These are phyloP conservation scores for Antennarius maculatus DNA, from an alignment of 2,797 vertebrate genomes.

Conservation along the genomic window DNA sequence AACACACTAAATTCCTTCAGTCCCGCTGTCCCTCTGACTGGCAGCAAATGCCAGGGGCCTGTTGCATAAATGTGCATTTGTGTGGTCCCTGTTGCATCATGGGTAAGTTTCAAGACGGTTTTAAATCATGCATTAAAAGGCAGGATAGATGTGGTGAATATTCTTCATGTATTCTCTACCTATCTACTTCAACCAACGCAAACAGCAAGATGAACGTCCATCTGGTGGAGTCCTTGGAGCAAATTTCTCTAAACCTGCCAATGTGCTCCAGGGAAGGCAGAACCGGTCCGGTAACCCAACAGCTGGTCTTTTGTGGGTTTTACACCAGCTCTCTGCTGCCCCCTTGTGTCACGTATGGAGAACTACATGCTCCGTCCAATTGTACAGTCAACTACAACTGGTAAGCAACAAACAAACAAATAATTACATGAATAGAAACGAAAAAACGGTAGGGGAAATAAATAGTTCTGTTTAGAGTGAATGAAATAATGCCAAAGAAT, in stretches of 20 bases:
- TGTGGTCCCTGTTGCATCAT: slow-evolving; percentile 49
- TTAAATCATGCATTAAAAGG: slow-evolving; percentile 6
- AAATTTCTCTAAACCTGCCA: slow-evolving; percentile 30
- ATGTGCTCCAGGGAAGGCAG: slow-evolving; percentile 47
- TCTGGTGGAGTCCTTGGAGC: background rate
- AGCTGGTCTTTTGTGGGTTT: background rate
- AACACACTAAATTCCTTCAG: slow-evolving; percentile 79
- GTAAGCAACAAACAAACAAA: no score
- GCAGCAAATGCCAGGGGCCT: slow-evolving; percentile 64
- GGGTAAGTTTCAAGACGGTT: slow-evolving; percentile 6
- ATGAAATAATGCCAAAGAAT: no score
- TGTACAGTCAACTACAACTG: slow-evolving; percentile 3
- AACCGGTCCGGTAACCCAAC: slow-evolving; percentile 9
- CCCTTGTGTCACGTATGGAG: slow-evolving; percentile 3
- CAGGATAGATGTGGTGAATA: slow-evolving; percentile 18
- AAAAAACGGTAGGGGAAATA: no score
- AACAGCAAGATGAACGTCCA: slow-evolving; percentile 6
- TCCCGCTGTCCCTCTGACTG: slow-evolving; percentile 67
- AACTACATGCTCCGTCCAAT: slow-evolving; percentile 2
- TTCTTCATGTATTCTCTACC: slow-evolving; percentile 10
- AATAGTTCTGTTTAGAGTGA: no score
- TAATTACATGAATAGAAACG: no score
- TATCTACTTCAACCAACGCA: slow-evolving; percentile 1
- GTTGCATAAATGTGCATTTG: slow-evolving; percentile 11
- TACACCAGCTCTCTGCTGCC: slow-evolving; percentile 51